Evolutionary conservation across 1,140 invertebrate species (phyloP).

Genomic region (Nasonia longicornis): DNA sequence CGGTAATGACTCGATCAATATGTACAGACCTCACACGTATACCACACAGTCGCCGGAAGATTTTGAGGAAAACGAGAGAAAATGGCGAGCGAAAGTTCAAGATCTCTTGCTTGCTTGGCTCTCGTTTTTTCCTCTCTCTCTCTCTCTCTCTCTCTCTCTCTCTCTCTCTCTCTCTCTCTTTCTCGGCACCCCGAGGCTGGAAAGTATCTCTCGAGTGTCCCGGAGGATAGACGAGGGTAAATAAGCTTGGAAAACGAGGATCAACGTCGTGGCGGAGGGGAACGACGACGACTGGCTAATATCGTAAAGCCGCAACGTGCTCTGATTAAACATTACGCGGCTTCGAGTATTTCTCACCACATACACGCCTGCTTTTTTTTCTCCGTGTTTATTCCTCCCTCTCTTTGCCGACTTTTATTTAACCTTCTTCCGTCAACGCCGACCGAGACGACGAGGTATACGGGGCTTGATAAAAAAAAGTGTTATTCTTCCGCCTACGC

Average conservation of each 20-base stretch:
- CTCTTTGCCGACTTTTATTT: conserved; percentile 30
- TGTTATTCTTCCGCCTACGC: not conserved
- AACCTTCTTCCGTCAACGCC: conserved; percentile 7
- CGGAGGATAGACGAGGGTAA: conserved; percentile 48
- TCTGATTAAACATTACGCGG: conserved; percentile 69
- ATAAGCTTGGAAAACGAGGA: conserved; percentile 51
- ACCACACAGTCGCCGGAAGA: not conserved
- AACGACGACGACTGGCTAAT: conserved; percentile 60
- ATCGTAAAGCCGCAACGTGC: conserved; percentile 69
- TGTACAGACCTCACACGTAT: conserved; percentile 43
- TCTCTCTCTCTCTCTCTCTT: not conserved
- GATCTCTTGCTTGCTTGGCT: no score
- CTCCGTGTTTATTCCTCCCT: conserved; percentile 15
- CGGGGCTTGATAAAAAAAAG: conserved; percentile 13
- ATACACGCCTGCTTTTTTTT: conserved; percentile 29
- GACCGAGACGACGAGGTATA: not conserved
- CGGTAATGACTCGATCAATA: conserved; percentile 56
- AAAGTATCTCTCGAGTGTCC: conserved; percentile 44
- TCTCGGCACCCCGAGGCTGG: conserved; percentile 41
- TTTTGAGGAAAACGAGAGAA: not conserved
- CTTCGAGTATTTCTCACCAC: conserved; percentile 59
- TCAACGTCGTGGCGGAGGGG: conserved; percentile 45
- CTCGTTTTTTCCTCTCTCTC: not conserved
- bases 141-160: no score
- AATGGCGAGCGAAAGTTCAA: conserved; percentile 25